Evolutionary conservation across 2,888 invertebrate species (phyloP), one percentile per base, ranked within the genome.

Genomic region (Ophonus ardosiacus): DNA sequence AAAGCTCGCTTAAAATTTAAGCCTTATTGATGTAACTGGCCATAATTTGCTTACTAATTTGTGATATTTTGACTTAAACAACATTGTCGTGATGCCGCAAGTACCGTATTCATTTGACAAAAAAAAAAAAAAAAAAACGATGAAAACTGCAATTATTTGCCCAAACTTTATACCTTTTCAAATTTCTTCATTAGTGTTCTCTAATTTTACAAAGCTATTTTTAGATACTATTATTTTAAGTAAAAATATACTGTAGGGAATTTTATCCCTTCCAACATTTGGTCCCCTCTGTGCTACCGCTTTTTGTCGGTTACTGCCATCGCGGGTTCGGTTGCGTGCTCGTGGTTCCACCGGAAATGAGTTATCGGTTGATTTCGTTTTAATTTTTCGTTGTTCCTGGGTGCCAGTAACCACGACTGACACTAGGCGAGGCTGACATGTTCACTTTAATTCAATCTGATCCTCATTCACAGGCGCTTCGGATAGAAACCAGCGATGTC

Each of bases 311-410:
- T 68, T 13, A 38, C 15, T 13, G n/a, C 56, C 17, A 74, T 17
- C 74, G 17, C 79, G 17, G 61, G 31, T 61, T n/a, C 31, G 7
- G 31, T 38, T 68, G 61, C 81, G 65, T 51, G 43, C 81, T 21
- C n/a, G 81, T 18, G 81, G 38, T 24, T 81, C 65, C 31, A 76
- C 74, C 74, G 83, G 83, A 83, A 83, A 83, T 83, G 83, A 83
- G 71, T 83, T 83, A 83, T 83, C 83, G 83, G 83, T 40, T 78
- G 78, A 78, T 78, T 74, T 74, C 74, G 74, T 83, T 83, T 83
- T 83, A 71, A 74, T 71, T 59, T 71, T 56, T 56, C 24, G 74
- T 78, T 74, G 74, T 74, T 51, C 51, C 74, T 51, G 43, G 43
- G 13, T 21, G 43, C 51, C 21, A 51, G 51, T 51, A 51, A 51